Evolutionary conservation across 1,140 invertebrate species (phyloP).

Genomic region (Bactericera cockerelli): DNA sequence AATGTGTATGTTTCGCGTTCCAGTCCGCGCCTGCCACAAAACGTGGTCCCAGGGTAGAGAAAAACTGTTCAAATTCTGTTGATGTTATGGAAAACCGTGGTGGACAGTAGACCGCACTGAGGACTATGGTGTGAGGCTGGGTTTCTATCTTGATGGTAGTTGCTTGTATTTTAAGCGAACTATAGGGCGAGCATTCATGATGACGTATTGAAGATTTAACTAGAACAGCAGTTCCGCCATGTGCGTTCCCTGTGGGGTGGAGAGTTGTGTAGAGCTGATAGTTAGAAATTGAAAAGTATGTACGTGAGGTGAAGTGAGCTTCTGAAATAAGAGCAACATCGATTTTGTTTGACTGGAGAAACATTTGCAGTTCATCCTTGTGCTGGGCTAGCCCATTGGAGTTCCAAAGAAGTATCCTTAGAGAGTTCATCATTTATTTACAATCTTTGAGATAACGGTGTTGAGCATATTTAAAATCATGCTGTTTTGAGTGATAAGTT

Average conservation of each 20-base stretch:
- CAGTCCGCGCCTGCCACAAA: conserved; percentile 22
- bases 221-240: conserved; percentile 4
- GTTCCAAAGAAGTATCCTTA: conserved; percentile 15
- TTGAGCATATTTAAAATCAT: not conserved
- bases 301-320: conserved; percentile 18
- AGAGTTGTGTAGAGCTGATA: not conserved
- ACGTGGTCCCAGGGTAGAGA: conserved; percentile 24
- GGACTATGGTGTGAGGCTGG: not conserved
- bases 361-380: conserved; percentile 17
- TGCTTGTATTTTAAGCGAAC: conserved; percentile 4
- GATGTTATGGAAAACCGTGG: conserved; percentile 21
- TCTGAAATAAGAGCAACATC: conserved; percentile 19
- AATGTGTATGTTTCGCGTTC: conserved; percentile 10
- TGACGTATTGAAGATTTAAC: not conserved
- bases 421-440: conserved; percentile 10
- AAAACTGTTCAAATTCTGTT: conserved; percentile 23
- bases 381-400: conserved; percentile 19
- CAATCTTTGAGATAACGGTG: conserved; percentile 6
- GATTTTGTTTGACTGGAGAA: conserved; percentile 18
- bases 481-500: not conserved
- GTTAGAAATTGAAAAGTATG: conserved; percentile 15
- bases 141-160: conserved; percentile 8
- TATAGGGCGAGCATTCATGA: not conserved
- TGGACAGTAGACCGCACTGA: conserved; percentile 10
- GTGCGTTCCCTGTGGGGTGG: not conserved